Conservation (phyloP, 2,888 invertebrate species). For the Philhelius pedissequus region DNA sequence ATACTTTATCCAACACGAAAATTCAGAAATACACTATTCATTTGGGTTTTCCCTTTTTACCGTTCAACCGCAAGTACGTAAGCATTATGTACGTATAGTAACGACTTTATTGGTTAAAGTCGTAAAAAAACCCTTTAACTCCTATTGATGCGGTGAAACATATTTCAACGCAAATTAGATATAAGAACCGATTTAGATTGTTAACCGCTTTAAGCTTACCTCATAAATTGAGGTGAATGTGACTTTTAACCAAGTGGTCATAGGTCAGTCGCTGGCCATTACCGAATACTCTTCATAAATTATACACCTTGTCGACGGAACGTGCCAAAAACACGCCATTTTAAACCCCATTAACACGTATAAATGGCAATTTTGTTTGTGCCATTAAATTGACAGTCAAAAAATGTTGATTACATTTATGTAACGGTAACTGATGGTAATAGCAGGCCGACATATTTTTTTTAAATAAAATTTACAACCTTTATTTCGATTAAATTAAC, state of each 20-base stretch:
- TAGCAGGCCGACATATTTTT: conserved; percentile 3
- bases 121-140: conserved; percentile 1
- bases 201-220: conserved; percentile 1
- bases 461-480: conserved; percentile 45
- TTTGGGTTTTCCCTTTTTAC: not conserved
- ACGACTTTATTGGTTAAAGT: not conserved
- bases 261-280: not conserved
- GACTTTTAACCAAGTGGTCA: not conserved
- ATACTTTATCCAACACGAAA: not conserved
- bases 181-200: conserved; percentile 3
- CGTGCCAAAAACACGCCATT: conserved; percentile 36
- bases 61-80: not conserved
- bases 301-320: not conserved
- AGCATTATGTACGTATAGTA: no score
- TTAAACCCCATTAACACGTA: conserved; percentile 64
- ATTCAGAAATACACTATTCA: not conserved
- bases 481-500: conserved; percentile 61
- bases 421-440: conserved; percentile 9
- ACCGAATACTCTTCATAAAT: not conserved
- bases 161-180: not conserved
- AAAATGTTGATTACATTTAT: conserved; percentile 46
- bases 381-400: conserved; percentile 34
- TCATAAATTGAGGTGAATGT: conserved; percentile 11
- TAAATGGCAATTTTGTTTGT: conserved; percentile 49
- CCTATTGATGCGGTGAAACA: not conserved